Percentiles rank a stretch among this genome's conserved stretches.
phyloP scores from a whole-genome alignment of 2,113 vertebrate species.

The Budorcas taxicolor region DNA sequence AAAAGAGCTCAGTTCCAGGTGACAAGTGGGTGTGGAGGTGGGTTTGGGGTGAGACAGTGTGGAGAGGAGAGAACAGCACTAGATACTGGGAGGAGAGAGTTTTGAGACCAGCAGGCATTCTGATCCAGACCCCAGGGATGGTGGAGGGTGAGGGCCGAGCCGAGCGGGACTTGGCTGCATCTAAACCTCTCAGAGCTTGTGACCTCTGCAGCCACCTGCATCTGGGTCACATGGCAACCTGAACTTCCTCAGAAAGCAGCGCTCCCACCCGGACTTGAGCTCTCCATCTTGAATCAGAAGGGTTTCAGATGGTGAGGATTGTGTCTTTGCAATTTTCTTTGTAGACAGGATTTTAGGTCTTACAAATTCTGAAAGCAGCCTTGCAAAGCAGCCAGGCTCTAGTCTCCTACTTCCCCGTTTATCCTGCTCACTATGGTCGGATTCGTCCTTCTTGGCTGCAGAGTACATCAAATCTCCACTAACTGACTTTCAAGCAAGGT shows the following conservation, averaged over 20 bases:
- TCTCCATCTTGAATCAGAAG: not conserved
- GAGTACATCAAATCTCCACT: not conserved
- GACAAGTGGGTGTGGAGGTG: not conserved
- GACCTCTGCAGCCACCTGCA: not conserved
- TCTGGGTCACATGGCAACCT: not conserved
- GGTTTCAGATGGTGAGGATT: not conserved
- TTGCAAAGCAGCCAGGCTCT: not conserved
- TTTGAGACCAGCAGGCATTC: not conserved
- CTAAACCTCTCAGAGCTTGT: not conserved
- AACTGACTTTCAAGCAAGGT: not conserved
- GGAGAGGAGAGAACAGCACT: not conserved
- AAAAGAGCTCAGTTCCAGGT: not conserved
- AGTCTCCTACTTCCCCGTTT: not conserved
- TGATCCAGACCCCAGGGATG: not conserved
- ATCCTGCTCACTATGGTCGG: not conserved
- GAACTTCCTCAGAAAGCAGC: not conserved
- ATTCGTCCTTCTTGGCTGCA: not conserved
- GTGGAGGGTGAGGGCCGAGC: fast-evolving
- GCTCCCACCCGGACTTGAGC: not conserved
- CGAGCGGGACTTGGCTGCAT: fast-evolving
- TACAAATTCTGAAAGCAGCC: not conserved
- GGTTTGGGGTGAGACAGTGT: not conserved
- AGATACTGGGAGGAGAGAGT: not conserved
- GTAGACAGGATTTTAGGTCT: not conserved
- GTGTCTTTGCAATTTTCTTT: not conserved